Evolutionary conservation across 2,888 invertebrate species (phyloP), one percentile per base, ranked within the genome.

Genomic region (Pseudococcus viburni): DNA sequence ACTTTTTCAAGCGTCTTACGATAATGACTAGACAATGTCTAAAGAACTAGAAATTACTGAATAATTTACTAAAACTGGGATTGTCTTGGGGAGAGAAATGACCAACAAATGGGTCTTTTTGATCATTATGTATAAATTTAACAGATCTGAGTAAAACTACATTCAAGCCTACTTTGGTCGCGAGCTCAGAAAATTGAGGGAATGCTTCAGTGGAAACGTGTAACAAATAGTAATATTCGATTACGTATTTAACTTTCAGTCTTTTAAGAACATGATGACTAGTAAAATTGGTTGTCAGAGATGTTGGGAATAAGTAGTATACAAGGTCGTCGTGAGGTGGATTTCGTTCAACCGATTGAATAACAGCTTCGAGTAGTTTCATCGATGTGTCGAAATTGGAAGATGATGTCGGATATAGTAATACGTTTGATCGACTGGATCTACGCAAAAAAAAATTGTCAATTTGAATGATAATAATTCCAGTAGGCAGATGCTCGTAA

Each of bases 121-220:
- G 19, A 26, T 86, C 77, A 26, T 17, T 22, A 42, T 19, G 48
- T 15, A 42, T 19, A 77, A 19, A 77, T n/a, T 86, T 86, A 0
- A 19, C 77, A 42, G 73, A 73, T 51, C 68, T 86, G 12, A 86
- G 39, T 46, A 48, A 8, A 0, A 86, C 86, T 4, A 51, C 73
- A 77, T 86, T 86, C 11, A 86, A 68, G 17, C 86, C 86, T n/a
- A 86, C 48, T 77, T 73, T 26, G 39, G 3, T 77, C 22, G 77
- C 12, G 15, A 77, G 42, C 33, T 64, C 33, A 33, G 17, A 12
- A 17, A 26, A 22, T 9, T 73, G n/a, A 26, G 86, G 86, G 1
- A 86, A 51, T 22, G 86, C 86, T 46, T 86, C 86, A 1, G 77
- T 86, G 26, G 86, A 86, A 11, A 86, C 17, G 17, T 86, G 86